These are phyloP conservation scores for Regulus satrapa DNA, from an alignment of 2,113 vertebrate species.

Conservation along the genomic window DNA sequence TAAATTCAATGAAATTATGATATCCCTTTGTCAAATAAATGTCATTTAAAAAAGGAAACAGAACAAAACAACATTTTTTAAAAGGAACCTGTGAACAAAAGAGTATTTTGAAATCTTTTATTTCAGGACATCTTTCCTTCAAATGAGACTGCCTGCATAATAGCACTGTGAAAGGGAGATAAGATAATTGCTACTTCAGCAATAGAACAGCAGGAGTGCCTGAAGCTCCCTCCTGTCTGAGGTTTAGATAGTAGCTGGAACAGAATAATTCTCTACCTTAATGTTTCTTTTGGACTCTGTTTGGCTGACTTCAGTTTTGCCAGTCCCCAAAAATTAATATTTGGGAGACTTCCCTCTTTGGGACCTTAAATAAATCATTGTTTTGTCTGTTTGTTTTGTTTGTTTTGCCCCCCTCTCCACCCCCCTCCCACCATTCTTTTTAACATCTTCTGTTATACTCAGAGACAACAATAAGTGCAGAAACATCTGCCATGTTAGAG, in stretches of 20 bases:
- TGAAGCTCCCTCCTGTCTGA: constrained; percentile 1
- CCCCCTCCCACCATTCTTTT: rapidly evolving
- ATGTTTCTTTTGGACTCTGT: constrained; percentile 49
- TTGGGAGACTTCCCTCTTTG: not conserved
- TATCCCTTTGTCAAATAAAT: not conserved
- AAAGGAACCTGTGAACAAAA: not conserved
- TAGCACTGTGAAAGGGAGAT: not conserved
- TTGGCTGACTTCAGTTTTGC: constrained; percentile 6
- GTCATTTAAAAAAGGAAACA: not conserved
- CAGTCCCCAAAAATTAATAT: constrained; percentile 27
- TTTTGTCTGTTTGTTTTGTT: not conserved
- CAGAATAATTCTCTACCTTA: constrained; percentile 11
- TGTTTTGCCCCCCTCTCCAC: not conserved
- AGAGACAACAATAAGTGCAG: not conserved
- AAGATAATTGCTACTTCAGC: constrained; percentile 54
- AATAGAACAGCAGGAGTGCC: not conserved
- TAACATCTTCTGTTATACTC: not conserved
- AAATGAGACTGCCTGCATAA: not conserved
- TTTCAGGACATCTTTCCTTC: constrained; percentile 13
- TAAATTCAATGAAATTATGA: not conserved
- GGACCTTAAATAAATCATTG: constrained; percentile 11
- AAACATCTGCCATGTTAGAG: not conserved
- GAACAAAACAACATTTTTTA: not conserved
- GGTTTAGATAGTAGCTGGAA: constrained; percentile 14
- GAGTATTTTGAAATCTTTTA: constrained; percentile 23